Evolutionary conservation across 2,113 vertebrate species (phyloP).

Genomic region (Ctenomys sociabilis): DNA sequence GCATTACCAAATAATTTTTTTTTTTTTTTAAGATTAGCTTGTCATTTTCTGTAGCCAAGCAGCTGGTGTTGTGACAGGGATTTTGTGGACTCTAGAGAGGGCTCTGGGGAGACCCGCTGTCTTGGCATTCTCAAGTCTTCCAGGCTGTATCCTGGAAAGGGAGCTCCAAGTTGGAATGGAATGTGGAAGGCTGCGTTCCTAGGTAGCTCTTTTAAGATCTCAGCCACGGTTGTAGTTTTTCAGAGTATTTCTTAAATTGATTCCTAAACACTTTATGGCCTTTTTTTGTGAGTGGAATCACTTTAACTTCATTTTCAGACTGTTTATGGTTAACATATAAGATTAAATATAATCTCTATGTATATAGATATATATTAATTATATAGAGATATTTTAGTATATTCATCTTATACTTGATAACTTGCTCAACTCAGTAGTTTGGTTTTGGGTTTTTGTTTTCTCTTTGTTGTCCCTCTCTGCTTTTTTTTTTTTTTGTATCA

Average conservation of each 20-base stretch:
- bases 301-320: conserved; percentile 24
- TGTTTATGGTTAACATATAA: conserved; percentile 4
- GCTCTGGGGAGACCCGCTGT: not conserved
- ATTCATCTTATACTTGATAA: not conserved
- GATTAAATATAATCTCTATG: not conserved
- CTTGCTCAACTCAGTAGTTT: conserved; percentile 1
- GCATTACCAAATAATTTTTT: not conserved
- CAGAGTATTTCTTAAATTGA: not conserved
- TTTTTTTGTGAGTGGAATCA: not conserved
- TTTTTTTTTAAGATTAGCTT: conserved; percentile 26
- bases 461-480: not conserved
- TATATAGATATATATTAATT: too few species aligned
- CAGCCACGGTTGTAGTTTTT: not conserved
- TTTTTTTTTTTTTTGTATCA: not conserved
- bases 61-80: not conserved
- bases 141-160: not conserved
- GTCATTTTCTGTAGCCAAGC: not conserved
- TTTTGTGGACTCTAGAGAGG: conserved; percentile 7
- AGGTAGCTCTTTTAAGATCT: conserved; percentile 19
- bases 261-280: conserved; percentile 18
- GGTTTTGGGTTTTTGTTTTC: not conserved
- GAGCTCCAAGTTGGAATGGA: not conserved
- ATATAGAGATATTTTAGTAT: not conserved
- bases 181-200: not conserved
- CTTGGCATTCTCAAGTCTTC: not conserved